Percentiles rank a stretch among this genome's conserved stretches.
These are phyloP conservation scores for Phthorimaea operculella DNA, from an alignment of 1,140 invertebrate species.

Conservation along the genomic window DNA sequence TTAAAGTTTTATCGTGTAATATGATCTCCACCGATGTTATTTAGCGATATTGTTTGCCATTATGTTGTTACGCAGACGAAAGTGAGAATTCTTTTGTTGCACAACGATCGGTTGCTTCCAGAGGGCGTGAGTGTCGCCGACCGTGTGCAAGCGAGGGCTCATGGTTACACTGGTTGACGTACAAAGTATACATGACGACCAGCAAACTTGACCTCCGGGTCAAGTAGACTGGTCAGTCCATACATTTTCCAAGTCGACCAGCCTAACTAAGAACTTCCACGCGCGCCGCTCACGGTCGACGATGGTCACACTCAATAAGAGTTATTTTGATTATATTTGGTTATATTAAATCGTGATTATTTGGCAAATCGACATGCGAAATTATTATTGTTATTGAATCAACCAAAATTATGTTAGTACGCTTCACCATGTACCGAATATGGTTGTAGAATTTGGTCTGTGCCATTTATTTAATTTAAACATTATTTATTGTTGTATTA, in stretches of 20 bases:
- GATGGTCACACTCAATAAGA: slow-evolving; percentile 20
- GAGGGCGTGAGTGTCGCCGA: slow-evolving; percentile 1
- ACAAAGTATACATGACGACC: no score
- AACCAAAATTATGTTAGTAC: slow-evolving; percentile 44
- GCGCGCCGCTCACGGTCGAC: no score
- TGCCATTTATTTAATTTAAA: slow-evolving; percentile 66
- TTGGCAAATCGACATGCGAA: slow-evolving; percentile 39
- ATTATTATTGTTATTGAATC: slow-evolving; percentile 44
- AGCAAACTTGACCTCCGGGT: no score
- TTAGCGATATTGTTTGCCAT: slow-evolving; percentile 65
- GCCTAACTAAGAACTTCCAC: no score
- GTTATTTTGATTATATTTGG: slow-evolving; percentile 52
- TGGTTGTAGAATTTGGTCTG: slow-evolving; percentile 57
- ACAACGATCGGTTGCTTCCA: slow-evolving; percentile 58
- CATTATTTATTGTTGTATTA: slow-evolving; percentile 53
- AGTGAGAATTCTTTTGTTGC: slow-evolving; percentile 44
- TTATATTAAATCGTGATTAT: slow-evolving; percentile 50
- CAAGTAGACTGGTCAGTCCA: no score
- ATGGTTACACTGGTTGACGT: no score
- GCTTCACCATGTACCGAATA: slow-evolving; percentile 56
- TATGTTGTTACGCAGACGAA: slow-evolving; percentile 56
- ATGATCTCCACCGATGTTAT: slow-evolving; percentile 68
- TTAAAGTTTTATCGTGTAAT: slow-evolving; percentile 62
- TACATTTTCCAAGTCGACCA: no score
- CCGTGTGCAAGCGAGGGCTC: no score